Evolutionary conservation across 30 jellyfish, hydroid and myxozoan genomes (phyloP), one percentile per base, ranked within the genome.

Genomic region (Aurelia sp.): DNA sequence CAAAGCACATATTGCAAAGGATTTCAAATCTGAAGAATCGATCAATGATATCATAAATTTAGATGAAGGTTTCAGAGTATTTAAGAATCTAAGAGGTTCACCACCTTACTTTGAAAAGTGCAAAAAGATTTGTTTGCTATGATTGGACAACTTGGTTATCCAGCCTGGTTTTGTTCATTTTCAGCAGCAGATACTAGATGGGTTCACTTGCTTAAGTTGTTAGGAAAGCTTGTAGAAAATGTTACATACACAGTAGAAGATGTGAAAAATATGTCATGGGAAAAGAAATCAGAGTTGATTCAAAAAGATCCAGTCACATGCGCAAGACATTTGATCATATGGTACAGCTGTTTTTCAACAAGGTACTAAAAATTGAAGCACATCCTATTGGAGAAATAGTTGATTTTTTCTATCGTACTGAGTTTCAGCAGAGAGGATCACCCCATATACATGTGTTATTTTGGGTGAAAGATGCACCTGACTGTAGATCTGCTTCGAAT

Each of bases 171-270:
- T 65, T 79, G 90, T 24, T 60, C 81, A n/a, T 41, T 79, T 21
- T 79, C 90, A 79, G 90, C 90, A 12, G 90, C 90, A 60, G 90
- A 79, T 9, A 79, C 90, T 4, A 79, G 48, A 38, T 62, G 90
- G 81, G 22, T 13, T 0, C 81, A 79, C 0, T 19, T 60, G 27
- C 38, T 79, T 11, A 4, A 3, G 18, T 13, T 64, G n/a, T 47
- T 79, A 13, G 90, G 72, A 6, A 40, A 67, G 27, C 17, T 61
- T 3, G 15, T 79, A 8, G 82, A 79, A 20, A 64, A 12, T 13
- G 17, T 10, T 13, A 1, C 19, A 0, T 77, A 55, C 61, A 55
- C 61, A 53, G 61, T 24, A 1, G 79, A 77, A 0, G 63, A 60
- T n/a, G 44, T 77, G 4, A 15, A 47, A 15, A 19, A 50, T 13